Evolutionary conservation across 2,113 vertebrate species (phyloP).

Genomic region (Pterocles orientalis): DNA sequence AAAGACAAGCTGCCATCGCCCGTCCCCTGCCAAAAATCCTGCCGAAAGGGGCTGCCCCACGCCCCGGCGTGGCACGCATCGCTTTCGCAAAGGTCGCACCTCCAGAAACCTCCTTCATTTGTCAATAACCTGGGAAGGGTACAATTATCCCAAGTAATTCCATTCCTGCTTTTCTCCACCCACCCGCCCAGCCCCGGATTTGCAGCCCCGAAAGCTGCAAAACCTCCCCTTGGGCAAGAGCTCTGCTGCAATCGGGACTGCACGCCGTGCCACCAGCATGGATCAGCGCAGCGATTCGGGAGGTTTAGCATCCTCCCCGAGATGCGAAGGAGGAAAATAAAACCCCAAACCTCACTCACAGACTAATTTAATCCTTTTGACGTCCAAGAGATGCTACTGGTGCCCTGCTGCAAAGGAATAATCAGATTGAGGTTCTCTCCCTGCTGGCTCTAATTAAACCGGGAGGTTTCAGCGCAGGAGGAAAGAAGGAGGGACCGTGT

Average conservation of each 20-base stretch:
- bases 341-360: neutral
- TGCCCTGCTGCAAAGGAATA: constrained; percentile 26
- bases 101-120: fast-evolving
- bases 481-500: neutral
- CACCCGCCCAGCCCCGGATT: neutral
- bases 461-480: neutral
- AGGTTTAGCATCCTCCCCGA: neutral
- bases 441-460: constrained; percentile 31
- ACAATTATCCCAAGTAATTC: neutral
- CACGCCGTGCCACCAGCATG: neutral
- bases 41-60: no score
- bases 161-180: neutral
- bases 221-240: neutral
- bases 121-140: neutral
- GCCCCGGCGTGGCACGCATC: neutral
- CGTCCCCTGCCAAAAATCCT: neutral
- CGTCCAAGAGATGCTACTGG: neutral
- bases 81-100: fast-evolving
- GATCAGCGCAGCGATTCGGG: neutral
- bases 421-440: neutral
- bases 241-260: neutral
- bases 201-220: neutral
- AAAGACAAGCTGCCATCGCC: neutral
- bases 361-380: constrained; percentile 52
- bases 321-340: neutral